Evolutionary conservation across 1,140 invertebrate genomes (phyloP).

Genomic region (Drosophila nasuta): DNA sequence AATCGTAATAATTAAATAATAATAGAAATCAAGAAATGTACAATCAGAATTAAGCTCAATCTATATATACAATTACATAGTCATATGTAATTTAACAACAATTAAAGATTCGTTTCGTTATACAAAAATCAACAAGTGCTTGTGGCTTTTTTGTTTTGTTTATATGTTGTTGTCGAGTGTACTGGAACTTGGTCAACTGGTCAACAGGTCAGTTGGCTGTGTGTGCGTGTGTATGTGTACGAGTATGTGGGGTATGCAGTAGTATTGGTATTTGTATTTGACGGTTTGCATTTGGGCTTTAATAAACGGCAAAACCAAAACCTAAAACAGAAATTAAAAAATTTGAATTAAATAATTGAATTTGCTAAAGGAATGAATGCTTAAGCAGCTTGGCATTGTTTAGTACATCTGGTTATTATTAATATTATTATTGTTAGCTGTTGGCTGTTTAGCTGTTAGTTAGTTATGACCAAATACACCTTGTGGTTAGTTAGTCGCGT

Average conservation of each 20-base stretch:
- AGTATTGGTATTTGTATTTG: slow-evolving; percentile 35
- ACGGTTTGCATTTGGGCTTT: slow-evolving; percentile 48
- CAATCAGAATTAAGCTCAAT: slow-evolving; percentile 30
- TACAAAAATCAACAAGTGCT: slow-evolving; percentile 55
- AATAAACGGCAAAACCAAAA: slow-evolving; percentile 70
- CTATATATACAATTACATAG: slow-evolving; percentile 26
- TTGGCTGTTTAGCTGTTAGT: background rate
- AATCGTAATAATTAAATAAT: slow-evolving; percentile 33
- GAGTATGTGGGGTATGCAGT: slow-evolving; percentile 19
- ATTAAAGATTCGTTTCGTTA: slow-evolving; percentile 35
- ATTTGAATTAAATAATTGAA: slow-evolving; percentile 47
- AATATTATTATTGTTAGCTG: slow-evolving; percentile 5
- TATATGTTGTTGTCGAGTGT: slow-evolving; percentile 20
- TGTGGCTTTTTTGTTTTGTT: slow-evolving; percentile 18
- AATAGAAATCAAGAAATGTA: slow-evolving; percentile 35
- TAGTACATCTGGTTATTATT: slow-evolving; percentile 7
- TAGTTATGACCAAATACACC: slow-evolving; percentile 40
- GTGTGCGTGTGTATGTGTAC: slow-evolving; percentile 34
- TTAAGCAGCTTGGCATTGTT: slow-evolving; percentile 11
- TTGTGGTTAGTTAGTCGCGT: slow-evolving; percentile 25
- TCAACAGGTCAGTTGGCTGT: slow-evolving; percentile 25
- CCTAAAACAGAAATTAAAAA: slow-evolving; percentile 64
- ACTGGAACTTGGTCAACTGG: slow-evolving; percentile 33
- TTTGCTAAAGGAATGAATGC: slow-evolving; percentile 14
- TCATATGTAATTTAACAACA: slow-evolving; percentile 76